Evolutionary conservation across 2,797 vertebrate species (phyloP).

Genomic region (Arnoldichthys spilopterus): DNA sequence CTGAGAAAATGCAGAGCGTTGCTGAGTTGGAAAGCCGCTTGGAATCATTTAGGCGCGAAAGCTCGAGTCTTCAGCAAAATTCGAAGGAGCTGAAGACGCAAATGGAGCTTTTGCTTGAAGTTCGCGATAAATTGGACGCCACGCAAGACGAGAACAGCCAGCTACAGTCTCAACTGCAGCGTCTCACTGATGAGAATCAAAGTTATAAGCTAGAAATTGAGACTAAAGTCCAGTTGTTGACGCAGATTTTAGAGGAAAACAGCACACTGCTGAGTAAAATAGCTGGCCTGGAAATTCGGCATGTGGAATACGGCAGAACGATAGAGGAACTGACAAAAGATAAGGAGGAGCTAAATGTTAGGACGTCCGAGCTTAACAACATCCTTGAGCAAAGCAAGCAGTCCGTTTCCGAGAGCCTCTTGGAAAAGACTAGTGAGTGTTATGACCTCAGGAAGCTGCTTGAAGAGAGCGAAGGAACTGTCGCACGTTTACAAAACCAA

Average conservation of each 20-base stretch:
- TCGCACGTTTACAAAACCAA: slow-evolving; percentile 67
- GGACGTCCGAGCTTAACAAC: slow-evolving; percentile 68
- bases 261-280: slow-evolving; percentile 72
- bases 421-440: slow-evolving; percentile 80
- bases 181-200: slow-evolving; percentile 73
- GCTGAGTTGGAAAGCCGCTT: slow-evolving; percentile 70
- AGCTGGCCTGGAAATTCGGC: slow-evolving; percentile 60
- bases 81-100: slow-evolving; percentile 69
- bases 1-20: slow-evolving; percentile 72
- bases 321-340: slow-evolving; percentile 74
- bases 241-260: slow-evolving; percentile 64
- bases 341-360: slow-evolving; percentile 73
- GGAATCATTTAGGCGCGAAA: slow-evolving; percentile 67
- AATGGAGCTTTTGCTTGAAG: slow-evolving; percentile 63
- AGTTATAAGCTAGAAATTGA: slow-evolving; percentile 70
- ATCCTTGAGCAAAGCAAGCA: slow-evolving; percentile 75
- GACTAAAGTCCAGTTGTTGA: slow-evolving; percentile 63
- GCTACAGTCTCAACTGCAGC: slow-evolving; percentile 69
- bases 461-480: slow-evolving; percentile 68
- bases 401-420: slow-evolving; percentile 73
- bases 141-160: slow-evolving; percentile 56
- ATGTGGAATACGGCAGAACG: slow-evolving; percentile 63
- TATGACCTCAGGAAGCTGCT: slow-evolving; percentile 69
- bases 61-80: slow-evolving; percentile 70
- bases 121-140: slow-evolving; percentile 62